phyloP scores from a whole-genome alignment of 2,113 vertebrate genomes.

The Istiophorus platypterus region DNA sequence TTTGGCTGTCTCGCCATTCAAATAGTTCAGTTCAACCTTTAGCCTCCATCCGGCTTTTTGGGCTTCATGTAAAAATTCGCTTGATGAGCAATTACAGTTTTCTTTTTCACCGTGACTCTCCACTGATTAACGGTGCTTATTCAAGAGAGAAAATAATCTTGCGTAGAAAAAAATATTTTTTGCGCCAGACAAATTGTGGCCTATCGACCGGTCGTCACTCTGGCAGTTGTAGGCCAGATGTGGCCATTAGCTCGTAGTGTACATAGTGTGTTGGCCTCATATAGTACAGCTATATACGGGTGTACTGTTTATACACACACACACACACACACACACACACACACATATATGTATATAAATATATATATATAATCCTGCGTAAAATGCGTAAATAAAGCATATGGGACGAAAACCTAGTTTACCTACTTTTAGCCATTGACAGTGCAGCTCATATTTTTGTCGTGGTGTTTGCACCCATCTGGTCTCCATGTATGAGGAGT shows the following conservation, averaged over 20 bases:
- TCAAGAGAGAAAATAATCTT: not conserved
- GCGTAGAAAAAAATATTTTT: not conserved
- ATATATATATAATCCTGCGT: no score
- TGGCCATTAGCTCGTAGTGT: not conserved
- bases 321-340: no score
- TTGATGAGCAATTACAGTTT: not conserved
- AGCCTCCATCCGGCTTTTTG: not conserved
- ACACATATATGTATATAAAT: no score
- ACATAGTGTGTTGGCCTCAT: not conserved
- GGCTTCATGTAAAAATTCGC: not conserved
- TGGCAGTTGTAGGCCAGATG: conserved; percentile 44
- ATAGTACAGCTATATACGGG: not conserved
- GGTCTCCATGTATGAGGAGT: conserved; percentile 37
- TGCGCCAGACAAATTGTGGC: not conserved
- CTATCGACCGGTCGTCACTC: not conserved
- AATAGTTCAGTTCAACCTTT: not conserved
- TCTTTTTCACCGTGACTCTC: not conserved
- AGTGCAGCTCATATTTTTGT: not conserved
- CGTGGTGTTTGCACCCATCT: not conserved
- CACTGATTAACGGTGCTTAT: not conserved
- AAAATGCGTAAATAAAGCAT: no score
- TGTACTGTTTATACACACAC: no score
- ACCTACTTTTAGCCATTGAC: not conserved
- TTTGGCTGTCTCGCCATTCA: not conserved
- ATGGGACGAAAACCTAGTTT: not conserved